Conservation (phyloP, 2,797 vertebrate species). For the Enteromius paludinosus region DNA sequence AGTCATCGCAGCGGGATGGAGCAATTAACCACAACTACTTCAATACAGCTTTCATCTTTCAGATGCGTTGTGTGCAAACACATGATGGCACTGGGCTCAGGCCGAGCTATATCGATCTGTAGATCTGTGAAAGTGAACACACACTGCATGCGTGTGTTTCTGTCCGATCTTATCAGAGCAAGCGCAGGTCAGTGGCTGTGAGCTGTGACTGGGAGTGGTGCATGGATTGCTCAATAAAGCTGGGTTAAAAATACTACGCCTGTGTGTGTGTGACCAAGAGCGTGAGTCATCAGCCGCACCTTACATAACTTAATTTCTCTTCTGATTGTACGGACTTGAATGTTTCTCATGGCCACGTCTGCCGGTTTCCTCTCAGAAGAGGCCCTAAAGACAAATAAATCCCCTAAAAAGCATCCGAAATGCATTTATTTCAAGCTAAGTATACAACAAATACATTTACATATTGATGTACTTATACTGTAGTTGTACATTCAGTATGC, state of each 20-base stretch:
- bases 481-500: not conserved
- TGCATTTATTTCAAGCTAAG: not conserved
- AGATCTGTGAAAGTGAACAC: not conserved
- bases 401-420: not conserved
- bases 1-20: not conserved
- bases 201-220: slow-evolving; percentile 52
- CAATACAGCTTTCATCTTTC: not conserved
- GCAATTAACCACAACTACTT: not conserved
- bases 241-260: slow-evolving; percentile 49
- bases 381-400: not conserved
- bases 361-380: not conserved
- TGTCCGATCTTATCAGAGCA: slow-evolving; percentile 5
- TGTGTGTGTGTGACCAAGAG: slow-evolving; percentile 34
- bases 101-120: not conserved
- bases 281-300: slow-evolving; percentile 57
- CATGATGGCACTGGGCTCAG: not conserved
- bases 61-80: not conserved
- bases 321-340: slow-evolving; percentile 19
- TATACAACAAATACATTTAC: not conserved
- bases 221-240: slow-evolving; percentile 46
- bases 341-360: slow-evolving; percentile 6
- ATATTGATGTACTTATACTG: not conserved
- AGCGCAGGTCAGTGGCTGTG: slow-evolving; percentile 50
- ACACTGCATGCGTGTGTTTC: not conserved
- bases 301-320: slow-evolving; percentile 58